These are phyloP conservation scores for Antechinus flavipes DNA, from an alignment of 2,113 vertebrate genomes.

Conservation along the genomic window DNA sequence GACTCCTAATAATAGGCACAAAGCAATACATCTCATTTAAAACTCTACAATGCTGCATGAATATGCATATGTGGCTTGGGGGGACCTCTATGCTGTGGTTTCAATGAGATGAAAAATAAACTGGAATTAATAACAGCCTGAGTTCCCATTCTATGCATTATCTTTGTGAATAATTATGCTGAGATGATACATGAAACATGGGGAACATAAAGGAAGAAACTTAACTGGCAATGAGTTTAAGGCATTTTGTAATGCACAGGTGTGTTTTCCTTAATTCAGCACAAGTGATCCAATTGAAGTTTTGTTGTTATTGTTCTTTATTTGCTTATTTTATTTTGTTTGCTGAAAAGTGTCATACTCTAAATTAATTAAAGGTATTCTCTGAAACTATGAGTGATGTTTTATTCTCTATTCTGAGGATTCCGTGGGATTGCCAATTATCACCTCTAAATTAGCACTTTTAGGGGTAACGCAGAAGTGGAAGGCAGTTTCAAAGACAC, in stretches of 20 bases:
- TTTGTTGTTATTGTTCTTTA: background rate
- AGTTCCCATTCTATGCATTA: background rate
- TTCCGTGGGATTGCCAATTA: background rate
- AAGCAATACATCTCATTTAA: background rate
- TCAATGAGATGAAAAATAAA: background rate
- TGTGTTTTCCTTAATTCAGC: background rate
- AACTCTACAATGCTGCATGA: slow-evolving; percentile 4
- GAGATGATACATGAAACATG: background rate
- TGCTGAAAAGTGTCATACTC: background rate
- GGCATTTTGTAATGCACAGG: background rate
- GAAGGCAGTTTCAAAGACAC: background rate
- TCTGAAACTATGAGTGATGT: background rate
- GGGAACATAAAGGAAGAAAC: background rate
- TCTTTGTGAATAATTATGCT: background rate
- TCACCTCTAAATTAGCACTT: background rate
- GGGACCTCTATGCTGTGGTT: background rate
- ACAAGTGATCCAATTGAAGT: background rate
- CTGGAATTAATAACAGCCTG: background rate
- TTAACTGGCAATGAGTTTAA: background rate
- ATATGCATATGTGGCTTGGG: slow-evolving; percentile 3
- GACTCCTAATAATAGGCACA: slow-evolving; percentile 6
- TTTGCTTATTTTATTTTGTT: background rate
- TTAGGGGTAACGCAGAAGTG: background rate
- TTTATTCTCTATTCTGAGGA: background rate
- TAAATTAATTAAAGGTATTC: background rate